Percentiles rank a stretch among this genome's conserved stretches.
These are phyloP conservation scores for Frankliniella intonsa DNA, from an alignment of 2,888 invertebrate genomes.

Conservation along the genomic window DNA sequence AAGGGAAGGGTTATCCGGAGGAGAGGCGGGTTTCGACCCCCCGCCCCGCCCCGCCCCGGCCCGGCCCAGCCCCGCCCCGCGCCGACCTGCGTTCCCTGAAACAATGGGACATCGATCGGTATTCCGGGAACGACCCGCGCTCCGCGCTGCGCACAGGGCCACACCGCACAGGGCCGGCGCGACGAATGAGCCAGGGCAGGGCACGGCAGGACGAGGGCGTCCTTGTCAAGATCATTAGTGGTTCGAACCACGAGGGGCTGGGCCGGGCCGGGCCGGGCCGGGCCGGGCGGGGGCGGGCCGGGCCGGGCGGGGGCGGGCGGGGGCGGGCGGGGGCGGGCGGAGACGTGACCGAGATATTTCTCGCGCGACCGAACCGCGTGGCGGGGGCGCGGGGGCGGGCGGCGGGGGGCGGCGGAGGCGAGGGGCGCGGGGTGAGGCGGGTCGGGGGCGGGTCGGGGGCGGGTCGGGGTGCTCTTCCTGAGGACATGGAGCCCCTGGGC, in stretches of 20 bases:
- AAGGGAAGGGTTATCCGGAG: too few species aligned
- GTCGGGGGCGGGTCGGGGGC: not conserved
- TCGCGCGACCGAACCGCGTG: not conserved
- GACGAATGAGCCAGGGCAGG: conserved; percentile 38
- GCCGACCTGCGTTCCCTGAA: not conserved
- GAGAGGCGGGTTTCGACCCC: not conserved
- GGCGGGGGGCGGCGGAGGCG: not conserved
- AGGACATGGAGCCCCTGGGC: not conserved
- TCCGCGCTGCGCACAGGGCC: too few species aligned
- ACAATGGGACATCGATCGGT: not conserved
- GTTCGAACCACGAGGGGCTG: not conserved
- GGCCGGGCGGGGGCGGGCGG: not conserved
- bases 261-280: not conserved
- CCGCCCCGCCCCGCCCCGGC: not conserved
- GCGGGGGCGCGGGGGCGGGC: not conserved
- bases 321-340: not conserved
- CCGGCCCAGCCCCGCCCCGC: not conserved
- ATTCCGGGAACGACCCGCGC: conserved; percentile 44
- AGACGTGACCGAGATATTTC: not conserved
- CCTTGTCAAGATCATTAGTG: too few species aligned
- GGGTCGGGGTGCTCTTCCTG: not conserved
- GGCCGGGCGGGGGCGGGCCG: not conserved
- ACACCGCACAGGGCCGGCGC: too few species aligned
- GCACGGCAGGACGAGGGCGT: not conserved
- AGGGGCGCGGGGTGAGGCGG: not conserved